A percentile compares a stretch with the other conserved stretches of the same genome.
These are phyloP conservation scores for Pangasius krempfi DNA, from an alignment of 2,797 vertebrate species.

Conservation along the genomic window DNA sequence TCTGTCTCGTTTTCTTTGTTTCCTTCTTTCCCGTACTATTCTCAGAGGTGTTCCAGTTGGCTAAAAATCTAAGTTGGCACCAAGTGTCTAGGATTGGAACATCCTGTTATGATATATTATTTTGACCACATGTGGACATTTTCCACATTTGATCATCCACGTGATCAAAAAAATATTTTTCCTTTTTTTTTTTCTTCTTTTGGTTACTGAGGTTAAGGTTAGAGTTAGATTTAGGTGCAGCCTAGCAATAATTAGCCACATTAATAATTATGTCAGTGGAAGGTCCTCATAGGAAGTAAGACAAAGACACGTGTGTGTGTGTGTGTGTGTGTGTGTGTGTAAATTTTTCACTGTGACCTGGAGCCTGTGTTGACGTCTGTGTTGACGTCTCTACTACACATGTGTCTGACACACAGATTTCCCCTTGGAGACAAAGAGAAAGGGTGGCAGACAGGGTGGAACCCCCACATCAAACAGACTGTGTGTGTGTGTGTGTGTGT, in stretches of 20 bases:
- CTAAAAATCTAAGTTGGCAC: not conserved
- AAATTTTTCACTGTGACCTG: conserved; percentile 57
- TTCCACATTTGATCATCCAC: too few species aligned
- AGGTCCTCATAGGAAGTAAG: not conserved
- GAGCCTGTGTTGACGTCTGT: conserved; percentile 64
- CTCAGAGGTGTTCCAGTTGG: not conserved
- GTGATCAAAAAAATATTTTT: not conserved
- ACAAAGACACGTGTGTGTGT: not conserved
- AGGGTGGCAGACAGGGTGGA: conserved; percentile 54
- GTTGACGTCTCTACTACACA: conserved; percentile 60
- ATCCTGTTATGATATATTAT: not conserved
- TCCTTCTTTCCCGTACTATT: conserved; percentile 60
- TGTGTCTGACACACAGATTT: conserved; percentile 64
- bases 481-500: conserved; percentile 25
- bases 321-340: conserved; percentile 32
- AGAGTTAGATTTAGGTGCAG: not conserved
- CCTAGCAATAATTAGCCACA: not conserved
- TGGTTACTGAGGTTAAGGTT: not conserved
- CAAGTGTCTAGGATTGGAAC: not conserved
- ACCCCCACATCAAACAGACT: not conserved
- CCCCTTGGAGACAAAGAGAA: conserved; percentile 45
- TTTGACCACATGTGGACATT: not conserved
- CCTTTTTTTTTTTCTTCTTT: not conserved
- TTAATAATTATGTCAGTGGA: not conserved
- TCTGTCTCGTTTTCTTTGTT: conserved; percentile 56